A percentile compares a stretch with the other conserved stretches of the same genome.
Evolutionary conservation across 2,888 invertebrate species (phyloP).

Genomic region (Pycnomerus fuliginosus): DNA sequence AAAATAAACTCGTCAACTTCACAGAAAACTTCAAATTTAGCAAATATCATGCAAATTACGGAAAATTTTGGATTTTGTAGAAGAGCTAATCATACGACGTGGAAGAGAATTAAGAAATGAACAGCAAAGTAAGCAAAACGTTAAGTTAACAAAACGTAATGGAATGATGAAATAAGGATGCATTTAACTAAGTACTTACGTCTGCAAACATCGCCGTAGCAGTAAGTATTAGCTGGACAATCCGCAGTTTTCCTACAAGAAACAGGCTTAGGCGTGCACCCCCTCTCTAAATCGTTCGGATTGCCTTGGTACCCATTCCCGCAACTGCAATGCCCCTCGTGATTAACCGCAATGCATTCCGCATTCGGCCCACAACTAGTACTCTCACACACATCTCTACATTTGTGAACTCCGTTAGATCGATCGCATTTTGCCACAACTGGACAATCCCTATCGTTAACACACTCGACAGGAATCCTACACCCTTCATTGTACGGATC

Average conservation of each 20-base stretch:
- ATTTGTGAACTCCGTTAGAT: constrained; percentile 73
- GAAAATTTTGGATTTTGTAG: too few relatives aligned
- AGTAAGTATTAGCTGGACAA: constrained; percentile 78
- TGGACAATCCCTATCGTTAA: constrained; percentile 78
- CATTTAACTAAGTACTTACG: constrained; percentile 59
- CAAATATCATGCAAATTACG: too few relatives aligned
- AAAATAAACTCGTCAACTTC: too few relatives aligned
- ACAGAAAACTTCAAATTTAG: too few relatives aligned
- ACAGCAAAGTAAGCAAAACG: too few relatives aligned
- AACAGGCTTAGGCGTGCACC: constrained; percentile 75
- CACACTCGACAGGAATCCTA: constrained; percentile 78
- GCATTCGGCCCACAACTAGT: constrained; percentile 79
- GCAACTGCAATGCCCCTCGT: constrained; percentile 77
- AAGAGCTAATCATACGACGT: too few relatives aligned
- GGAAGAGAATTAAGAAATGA: too few relatives aligned
- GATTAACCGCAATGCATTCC: constrained; percentile 76
- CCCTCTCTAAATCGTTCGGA: constrained; percentile 65
- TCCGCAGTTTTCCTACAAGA: constrained; percentile 70
- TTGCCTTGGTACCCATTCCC: constrained; percentile 76
- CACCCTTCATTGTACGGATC: constrained; percentile 85
- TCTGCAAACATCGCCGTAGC: constrained; percentile 77
- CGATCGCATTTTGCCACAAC: constrained; percentile 73
- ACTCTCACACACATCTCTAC: constrained; percentile 79
- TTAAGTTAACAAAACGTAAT: too few relatives aligned
- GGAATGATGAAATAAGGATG: neutral